A percentile compares a stretch with the other conserved stretches of the same genome.
Evolutionary conservation across 2,888 invertebrate genomes (phyloP).

Genomic region (Polia nebulosa): DNA sequence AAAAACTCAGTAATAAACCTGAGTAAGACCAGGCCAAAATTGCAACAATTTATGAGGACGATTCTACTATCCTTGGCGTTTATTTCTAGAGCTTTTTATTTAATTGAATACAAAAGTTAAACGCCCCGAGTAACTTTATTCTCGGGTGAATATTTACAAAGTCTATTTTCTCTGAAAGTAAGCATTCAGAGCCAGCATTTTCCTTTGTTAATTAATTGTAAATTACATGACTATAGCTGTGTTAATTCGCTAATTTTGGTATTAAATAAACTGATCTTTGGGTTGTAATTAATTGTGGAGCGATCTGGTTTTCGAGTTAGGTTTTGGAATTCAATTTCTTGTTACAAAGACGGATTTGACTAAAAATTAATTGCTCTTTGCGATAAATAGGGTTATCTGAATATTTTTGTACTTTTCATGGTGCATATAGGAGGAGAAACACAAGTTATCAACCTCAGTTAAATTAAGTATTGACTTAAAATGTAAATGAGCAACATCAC

Average conservation of each 20-base stretch:
- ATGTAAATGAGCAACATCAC: background rate
- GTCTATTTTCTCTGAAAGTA: conserved; percentile 87
- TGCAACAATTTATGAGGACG: conserved; percentile 76
- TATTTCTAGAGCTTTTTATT: conserved; percentile 87
- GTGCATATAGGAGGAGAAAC: background rate
- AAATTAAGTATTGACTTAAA: no score
- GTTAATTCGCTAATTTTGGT: conserved; percentile 86
- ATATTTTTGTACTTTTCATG: background rate
- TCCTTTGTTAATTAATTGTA: conserved; percentile 89
- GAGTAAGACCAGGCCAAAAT: conserved; percentile 77
- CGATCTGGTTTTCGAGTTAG: conserved; percentile 44
- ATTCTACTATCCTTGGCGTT: conserved; percentile 78
- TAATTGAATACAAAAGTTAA: conserved; percentile 90
- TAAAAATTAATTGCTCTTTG: conserved; percentile 4
- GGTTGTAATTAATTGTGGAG: conserved; percentile 57
- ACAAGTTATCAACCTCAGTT: no score
- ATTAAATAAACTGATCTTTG: conserved; percentile 71
- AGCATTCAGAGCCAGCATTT: conserved; percentile 86
- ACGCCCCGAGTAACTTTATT: conserved; percentile 85
- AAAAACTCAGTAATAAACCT: conserved; percentile 65
- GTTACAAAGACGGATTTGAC: conserved; percentile 20
- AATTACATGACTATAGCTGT: conserved; percentile 88
- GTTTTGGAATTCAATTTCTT: conserved; percentile 45
- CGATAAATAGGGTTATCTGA: background rate
- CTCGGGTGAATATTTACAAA: conserved; percentile 85